Percentiles rank a stretch among this genome's conserved stretches.
Evolutionary conservation across 1,140 invertebrate genomes (phyloP).

Genomic region (Hylyphantes graminicola): DNA sequence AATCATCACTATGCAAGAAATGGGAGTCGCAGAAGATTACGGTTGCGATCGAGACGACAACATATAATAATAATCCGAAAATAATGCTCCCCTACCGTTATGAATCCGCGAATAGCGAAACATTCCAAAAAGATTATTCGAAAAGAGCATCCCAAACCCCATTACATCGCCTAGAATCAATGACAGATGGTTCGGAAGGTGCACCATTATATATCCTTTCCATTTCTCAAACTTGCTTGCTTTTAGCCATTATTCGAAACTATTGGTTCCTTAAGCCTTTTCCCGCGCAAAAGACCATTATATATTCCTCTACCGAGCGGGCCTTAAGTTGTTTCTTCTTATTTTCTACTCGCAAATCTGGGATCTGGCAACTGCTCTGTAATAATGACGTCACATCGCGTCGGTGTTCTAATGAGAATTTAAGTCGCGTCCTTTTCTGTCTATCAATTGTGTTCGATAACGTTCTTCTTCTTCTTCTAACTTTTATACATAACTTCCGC

Average conservation of each 20-base stretch:
- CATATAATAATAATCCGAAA: conserved; percentile 59
- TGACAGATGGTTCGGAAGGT: conserved; percentile 55
- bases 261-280: conserved; percentile 59
- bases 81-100: conserved; percentile 51
- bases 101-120: conserved; percentile 53
- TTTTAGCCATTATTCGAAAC: conserved; percentile 60
- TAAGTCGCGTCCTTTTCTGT: conserved; percentile 59
- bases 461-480: conserved; percentile 35
- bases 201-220: conserved; percentile 58
- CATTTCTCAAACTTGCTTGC: conserved; percentile 57
- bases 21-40: conserved; percentile 44
- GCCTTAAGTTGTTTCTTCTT: conserved; percentile 60
- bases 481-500: conserved; percentile 53
- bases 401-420: conserved; percentile 60
- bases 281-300: conserved; percentile 48
- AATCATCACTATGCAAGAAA: conserved; percentile 43
- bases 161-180: conserved; percentile 51
- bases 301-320: conserved; percentile 48
- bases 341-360: conserved; percentile 45
- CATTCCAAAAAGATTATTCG: conserved; percentile 59
- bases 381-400: conserved; percentile 59
- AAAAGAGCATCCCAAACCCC: conserved; percentile 54
- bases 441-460: conserved; percentile 61
- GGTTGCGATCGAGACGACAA: conserved; percentile 33
- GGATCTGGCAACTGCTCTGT: conserved; percentile 59